Percentiles rank a stretch among this genome's conserved stretches.
Evolutionary conservation across 1,140 invertebrate species (phyloP).

Genomic region (Cotesia chilonis): DNA sequence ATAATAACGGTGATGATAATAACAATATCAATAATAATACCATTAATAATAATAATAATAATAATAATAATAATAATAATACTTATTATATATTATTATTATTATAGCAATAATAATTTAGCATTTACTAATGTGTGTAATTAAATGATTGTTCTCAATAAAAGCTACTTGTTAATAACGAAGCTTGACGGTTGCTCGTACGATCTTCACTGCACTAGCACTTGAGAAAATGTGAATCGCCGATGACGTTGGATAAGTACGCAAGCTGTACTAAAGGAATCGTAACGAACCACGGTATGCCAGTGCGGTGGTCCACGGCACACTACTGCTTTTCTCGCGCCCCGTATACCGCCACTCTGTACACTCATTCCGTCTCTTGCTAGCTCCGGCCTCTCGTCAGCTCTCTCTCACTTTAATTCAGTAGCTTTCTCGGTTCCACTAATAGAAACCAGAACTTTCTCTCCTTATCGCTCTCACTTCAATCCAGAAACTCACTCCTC

Average conservation of each 20-base stretch:
- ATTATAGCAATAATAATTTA: too few species aligned
- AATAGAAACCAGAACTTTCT: constrained; percentile 8
- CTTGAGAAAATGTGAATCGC: constrained; percentile 58
- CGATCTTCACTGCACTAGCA: constrained; percentile 58
- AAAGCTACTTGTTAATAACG: constrained; percentile 13
- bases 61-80: too few species aligned
- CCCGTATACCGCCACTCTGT: constrained; percentile 65
- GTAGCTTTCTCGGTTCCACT: constrained; percentile 19
- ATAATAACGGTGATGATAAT: neutral
- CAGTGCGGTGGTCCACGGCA: constrained; percentile 68
- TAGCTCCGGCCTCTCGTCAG: constrained; percentile 21
- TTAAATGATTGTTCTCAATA: neutral
- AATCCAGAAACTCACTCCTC: constrained; percentile 46
- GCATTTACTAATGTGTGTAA: neutral
- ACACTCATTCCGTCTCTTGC: constrained; percentile 56
- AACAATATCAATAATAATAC: too few species aligned
- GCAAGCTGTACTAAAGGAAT: constrained; percentile 56
- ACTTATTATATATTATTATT: too few species aligned
- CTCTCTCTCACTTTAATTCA: constrained; percentile 29
- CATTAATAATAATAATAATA: too few species aligned
- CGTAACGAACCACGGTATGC: constrained; percentile 66
- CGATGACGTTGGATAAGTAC: constrained; percentile 54
- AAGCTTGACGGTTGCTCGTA: constrained; percentile 23
- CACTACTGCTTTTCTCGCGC: constrained; percentile 67
- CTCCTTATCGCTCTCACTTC: constrained; percentile 31